A percentile compares a stretch with the other conserved stretches of the same genome.
Evolutionary conservation across 2,888 invertebrate species (phyloP).

Genomic region (Nomada flava): DNA sequence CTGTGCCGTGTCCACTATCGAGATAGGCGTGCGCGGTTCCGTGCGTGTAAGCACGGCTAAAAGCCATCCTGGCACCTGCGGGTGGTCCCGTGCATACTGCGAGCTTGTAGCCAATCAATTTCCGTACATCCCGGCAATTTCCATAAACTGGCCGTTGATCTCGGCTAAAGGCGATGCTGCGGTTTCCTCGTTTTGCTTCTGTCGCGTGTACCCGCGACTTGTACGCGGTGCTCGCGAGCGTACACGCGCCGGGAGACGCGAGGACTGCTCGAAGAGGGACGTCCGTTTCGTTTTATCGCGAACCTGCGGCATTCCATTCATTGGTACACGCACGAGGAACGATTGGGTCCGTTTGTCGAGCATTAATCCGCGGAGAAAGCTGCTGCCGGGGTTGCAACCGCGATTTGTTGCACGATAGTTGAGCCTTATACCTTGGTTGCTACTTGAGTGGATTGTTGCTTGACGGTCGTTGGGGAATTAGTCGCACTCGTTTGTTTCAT

Average conservation of each 20-base stretch:
- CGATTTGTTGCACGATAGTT: constrained; percentile 31
- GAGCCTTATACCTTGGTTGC: not conserved
- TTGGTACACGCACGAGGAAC: constrained; percentile 35
- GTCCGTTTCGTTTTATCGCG: constrained; percentile 50
- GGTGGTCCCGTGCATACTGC: constrained; percentile 70
- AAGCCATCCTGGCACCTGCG: constrained; percentile 57
- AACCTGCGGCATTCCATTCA: constrained; percentile 50
- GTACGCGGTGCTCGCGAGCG: constrained; percentile 16
- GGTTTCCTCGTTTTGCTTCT: constrained; percentile 38
- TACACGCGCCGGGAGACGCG: constrained; percentile 35
- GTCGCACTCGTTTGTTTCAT: not conserved
- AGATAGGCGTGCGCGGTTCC: constrained; percentile 31
- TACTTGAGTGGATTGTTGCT: not conserved
- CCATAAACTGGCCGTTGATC: constrained; percentile 71
- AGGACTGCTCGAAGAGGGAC: constrained; percentile 20
- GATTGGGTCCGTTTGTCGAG: constrained; percentile 55
- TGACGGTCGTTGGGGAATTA: not conserved
- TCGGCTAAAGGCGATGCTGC: constrained; percentile 40
- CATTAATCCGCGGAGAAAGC: constrained; percentile 46
- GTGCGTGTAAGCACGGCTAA: constrained; percentile 46
- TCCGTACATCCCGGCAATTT: constrained; percentile 77
- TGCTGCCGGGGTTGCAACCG: constrained; percentile 1
- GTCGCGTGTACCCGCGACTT: not conserved
- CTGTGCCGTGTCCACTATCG: not conserved
- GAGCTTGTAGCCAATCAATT: constrained; percentile 75